Conservation (phyloP, 2,797 vertebrate genomes). For the Oceanodroma leucorhoa region DNA sequence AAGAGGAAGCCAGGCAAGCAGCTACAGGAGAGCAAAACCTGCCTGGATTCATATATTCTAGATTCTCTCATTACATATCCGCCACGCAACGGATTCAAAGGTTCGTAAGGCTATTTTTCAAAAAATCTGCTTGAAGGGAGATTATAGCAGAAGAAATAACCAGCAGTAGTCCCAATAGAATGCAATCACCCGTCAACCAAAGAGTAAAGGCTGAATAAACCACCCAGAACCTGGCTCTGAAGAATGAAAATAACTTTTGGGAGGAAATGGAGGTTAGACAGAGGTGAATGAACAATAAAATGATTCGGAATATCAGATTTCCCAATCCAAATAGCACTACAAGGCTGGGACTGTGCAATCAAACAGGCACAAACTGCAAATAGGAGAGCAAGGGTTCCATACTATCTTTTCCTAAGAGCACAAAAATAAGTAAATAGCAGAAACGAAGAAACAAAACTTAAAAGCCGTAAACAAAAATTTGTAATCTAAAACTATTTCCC, state of each 20-base stretch:
- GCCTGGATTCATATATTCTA: not conserved
- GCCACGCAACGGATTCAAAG: accelerated
- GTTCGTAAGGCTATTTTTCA: not conserved
- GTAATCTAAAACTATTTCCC: not conserved
- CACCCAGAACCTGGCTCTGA: not conserved
- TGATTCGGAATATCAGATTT: not conserved
- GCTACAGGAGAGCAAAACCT: not conserved
- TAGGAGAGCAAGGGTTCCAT: not conserved
- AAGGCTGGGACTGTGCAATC: not conserved
- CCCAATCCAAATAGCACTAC: not conserved
- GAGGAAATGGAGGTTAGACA: not conserved
- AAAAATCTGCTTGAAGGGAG: not conserved
- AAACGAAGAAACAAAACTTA: not conserved
- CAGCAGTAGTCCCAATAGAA: not conserved
- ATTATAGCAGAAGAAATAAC: not conserved
- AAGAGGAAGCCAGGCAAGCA: not conserved
- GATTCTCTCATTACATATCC: not conserved
- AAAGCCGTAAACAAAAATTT: not conserved
- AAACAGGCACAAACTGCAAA: not conserved
- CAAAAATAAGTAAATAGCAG: not conserved
- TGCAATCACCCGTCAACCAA: not conserved
- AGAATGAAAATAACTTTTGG: not conserved
- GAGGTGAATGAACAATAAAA: not conserved
- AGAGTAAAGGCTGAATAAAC: not conserved
- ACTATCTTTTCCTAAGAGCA: not conserved